Evolutionary conservation across 1,140 invertebrate genomes (phyloP), one percentile per base, ranked within the genome.

Genomic region (Littorina saxatilis): DNA sequence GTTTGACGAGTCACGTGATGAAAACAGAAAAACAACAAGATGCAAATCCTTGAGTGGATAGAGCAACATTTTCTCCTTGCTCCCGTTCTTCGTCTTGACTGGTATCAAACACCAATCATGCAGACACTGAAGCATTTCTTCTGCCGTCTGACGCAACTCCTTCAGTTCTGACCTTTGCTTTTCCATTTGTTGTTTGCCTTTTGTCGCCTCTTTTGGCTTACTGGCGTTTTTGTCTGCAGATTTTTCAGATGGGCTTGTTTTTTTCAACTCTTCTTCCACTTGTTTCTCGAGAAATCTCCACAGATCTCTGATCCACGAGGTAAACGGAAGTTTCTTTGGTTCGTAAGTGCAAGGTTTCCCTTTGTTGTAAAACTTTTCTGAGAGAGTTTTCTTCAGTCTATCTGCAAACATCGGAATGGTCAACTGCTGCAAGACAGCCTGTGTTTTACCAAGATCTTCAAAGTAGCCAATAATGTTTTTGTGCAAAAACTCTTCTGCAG

Each of bases 51-150:
- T 78, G 29, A 78, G n/a, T 5, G 76, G 76, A 40, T 63, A 78
- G 55, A 78, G 43, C 39, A 43, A 13, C 35, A 29, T 0, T 17
- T n/a, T 20, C 0, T 40, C 23, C 2, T 27, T 27, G 13, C 2
- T 13, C 15, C 37, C 55, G 4, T 32, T n/a, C 39, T 43, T 40
- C 47, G 37, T 58, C 29, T 27, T 20, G 17, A 66, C 76, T 43
- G 76, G 76, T 13, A 78, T 66, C 23, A 78, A 37, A 43, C 76
- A 58, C 23, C 76, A 78, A 2, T 78, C 76, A 78, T 27, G 27
- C n/a, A 78, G 27, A 27, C 76, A 40, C 1, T 40, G 35, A 7
- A 78, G 37, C 9, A 63, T 15, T 17, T 61, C 39, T 1, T 40
- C 20, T 27, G n/a, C 58, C 23, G 17, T 15, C 52, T 39, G 0